Percentiles rank a stretch among this genome's conserved stretches.
Evolutionary conservation across 1,140 invertebrate species (phyloP).

Genomic region (Lerema accius): DNA sequence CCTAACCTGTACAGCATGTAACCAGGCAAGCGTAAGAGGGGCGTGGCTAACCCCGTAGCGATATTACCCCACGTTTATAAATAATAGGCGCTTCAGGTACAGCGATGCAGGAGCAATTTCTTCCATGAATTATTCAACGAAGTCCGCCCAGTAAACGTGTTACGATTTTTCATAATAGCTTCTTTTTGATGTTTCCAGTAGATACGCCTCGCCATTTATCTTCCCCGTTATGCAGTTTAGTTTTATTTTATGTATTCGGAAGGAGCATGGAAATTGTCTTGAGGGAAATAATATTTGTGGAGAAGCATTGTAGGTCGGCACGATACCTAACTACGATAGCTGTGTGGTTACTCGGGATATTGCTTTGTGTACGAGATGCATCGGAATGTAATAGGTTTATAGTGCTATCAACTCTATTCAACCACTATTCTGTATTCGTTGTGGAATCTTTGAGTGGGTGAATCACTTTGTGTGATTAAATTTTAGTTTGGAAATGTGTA

Average conservation of each 20-base stretch:
- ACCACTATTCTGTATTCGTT: not conserved
- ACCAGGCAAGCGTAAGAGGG: constrained; percentile 13
- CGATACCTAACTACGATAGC: not conserved
- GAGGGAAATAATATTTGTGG: constrained; percentile 35
- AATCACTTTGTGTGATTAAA: no score
- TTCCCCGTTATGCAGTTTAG: constrained; percentile 60
- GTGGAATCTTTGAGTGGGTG: not conserved
- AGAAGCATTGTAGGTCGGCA: not conserved
- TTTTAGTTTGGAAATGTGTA: no score
- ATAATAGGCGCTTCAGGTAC: constrained; percentile 58
- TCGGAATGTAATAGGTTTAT: not conserved
- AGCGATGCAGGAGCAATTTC: constrained; percentile 61
- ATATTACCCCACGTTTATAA: constrained; percentile 48
- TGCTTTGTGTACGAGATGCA: not conserved
- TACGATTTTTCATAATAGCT: constrained; percentile 80
- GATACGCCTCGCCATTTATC: constrained; percentile 49
- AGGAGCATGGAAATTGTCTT: constrained; percentile 43
- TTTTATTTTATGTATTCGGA: constrained; percentile 51
- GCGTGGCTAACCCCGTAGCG: constrained; percentile 40
- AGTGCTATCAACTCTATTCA: not conserved
- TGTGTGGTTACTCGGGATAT: not conserved
- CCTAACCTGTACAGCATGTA: not conserved
- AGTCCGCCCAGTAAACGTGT: constrained; percentile 74
- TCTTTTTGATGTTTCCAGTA: constrained; percentile 59
- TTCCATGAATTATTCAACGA: constrained; percentile 71